Conservation (phyloP, 2,113 vertebrate genomes). For the Zosterops japonicus region DNA sequence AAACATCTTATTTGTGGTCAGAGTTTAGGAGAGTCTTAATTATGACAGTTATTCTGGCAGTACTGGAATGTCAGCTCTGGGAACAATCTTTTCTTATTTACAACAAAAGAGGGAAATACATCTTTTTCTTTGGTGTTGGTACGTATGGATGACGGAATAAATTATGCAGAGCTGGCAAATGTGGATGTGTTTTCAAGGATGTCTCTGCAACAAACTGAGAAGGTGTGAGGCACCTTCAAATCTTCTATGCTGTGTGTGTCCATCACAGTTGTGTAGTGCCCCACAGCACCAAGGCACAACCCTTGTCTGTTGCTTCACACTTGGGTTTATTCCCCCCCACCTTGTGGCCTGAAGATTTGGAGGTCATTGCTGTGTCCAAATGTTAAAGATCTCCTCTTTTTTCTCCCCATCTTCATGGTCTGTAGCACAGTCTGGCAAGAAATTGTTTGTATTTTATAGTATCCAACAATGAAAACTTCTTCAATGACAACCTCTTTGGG, state of each 20-base stretch:
- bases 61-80: neutral
- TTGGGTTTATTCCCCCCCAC: neutral
- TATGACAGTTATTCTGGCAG: neutral
- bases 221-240: neutral
- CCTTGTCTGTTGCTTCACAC: neutral
- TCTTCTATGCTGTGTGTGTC: neutral
- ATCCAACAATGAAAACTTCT: constrained; percentile 48
- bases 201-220: neutral
- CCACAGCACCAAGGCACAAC: neutral
- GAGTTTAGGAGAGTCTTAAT: neutral
- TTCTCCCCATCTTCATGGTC: neutral
- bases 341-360: neutral
- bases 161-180: neutral
- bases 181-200: neutral
- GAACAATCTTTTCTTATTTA: neutral
- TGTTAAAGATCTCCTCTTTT: neutral
- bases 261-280: neutral
- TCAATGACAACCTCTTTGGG: constrained; percentile 40
- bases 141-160: rapidly evolving
- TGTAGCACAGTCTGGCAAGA: neutral
- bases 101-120: neutral
- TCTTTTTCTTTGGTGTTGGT: neutral
- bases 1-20: neutral
- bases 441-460: constrained; percentile 51
- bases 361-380: constrained; percentile 21